These are phyloP conservation scores for Petrocephalus schoutedeni DNA, from an alignment of 2,797 vertebrate genomes.

Conservation along the genomic window DNA sequence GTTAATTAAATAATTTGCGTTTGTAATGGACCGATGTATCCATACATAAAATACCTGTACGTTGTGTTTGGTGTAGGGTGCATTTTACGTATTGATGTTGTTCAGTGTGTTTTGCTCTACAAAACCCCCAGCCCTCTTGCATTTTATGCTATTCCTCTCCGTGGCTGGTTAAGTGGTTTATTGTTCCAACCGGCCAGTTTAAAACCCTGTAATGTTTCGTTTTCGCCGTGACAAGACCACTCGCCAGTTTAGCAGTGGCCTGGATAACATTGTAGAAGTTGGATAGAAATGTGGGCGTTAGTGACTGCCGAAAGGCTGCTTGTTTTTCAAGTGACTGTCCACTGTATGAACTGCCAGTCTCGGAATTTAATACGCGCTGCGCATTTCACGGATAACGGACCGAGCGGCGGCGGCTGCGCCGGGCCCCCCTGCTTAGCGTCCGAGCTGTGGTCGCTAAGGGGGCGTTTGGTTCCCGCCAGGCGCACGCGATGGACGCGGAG, in stretches of 20 bases:
- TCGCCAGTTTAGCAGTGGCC: not conserved
- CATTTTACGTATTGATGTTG: not conserved
- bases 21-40: not conserved
- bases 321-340: not conserved
- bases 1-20: not conserved
- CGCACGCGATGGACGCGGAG: conserved; percentile 77
- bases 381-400: not conserved
- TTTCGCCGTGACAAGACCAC: not conserved
- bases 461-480: not conserved
- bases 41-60: not conserved
- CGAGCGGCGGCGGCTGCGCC: not conserved
- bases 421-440: not conserved
- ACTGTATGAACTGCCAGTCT: not conserved
- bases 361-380: not conserved
- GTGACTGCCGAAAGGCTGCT: not conserved
- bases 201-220: not conserved
- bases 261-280: not conserved
- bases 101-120: not conserved
- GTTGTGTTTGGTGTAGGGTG: not conserved
- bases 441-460: not conserved
- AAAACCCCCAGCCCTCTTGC: not conserved
- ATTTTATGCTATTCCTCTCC: not conserved
- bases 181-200: not conserved
- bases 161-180: not conserved
- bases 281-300: not conserved